Base-by-base conservation (phyloP, 2,113 vertebrate genomes). In the Dipodomys spectabilis region DNA sequence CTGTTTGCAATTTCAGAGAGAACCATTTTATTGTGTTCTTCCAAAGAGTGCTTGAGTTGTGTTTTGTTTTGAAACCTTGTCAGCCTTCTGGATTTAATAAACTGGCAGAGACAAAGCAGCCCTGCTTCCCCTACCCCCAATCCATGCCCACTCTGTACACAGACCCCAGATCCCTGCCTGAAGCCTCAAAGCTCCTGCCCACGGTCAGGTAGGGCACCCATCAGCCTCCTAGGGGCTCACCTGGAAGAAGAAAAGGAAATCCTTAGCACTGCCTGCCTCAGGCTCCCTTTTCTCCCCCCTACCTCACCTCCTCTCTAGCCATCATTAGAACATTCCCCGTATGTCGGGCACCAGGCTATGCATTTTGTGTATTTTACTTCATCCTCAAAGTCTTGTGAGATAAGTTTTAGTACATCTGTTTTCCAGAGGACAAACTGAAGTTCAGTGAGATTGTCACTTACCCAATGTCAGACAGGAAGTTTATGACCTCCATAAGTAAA, bases 1-100 rank as follows among this genome's bases (percentile, higher is more conserved):
- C 95, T 96, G 90, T 98, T 97, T 94, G 95, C 60, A 91, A 22
- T 97, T 98, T 87, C 97, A 97, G 84, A 96, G 44, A 95, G 95
- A 98, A 93, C 74, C 39, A 2, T 96, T 97, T 97, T 96, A 95
- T 94, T 95, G 82, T 88, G 95, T 80, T 86, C 97, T 97, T 97
- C 87, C 83, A 95, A 93, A 95, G 94, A 91, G 79, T 45, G 82
- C 91, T 97, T 95, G 93, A 97, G 88, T 94, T 64, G 74, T 25
- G 60, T 90, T 95, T 93, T 94, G 89, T 97, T 96, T 92, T 80
- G 92, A 96, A 90, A 93, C 81, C 28, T 74, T 77, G 91, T 93
- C 97, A 94, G 89, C 1, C 32, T 95, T 97, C 94, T 60, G 60
- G 84, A 88, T 96, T 97, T 97, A 97, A 97, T 97, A 96, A 97